Evolutionary conservation across 2,888 invertebrate genomes (phyloP).

Genomic region (Unio pictorum): DNA sequence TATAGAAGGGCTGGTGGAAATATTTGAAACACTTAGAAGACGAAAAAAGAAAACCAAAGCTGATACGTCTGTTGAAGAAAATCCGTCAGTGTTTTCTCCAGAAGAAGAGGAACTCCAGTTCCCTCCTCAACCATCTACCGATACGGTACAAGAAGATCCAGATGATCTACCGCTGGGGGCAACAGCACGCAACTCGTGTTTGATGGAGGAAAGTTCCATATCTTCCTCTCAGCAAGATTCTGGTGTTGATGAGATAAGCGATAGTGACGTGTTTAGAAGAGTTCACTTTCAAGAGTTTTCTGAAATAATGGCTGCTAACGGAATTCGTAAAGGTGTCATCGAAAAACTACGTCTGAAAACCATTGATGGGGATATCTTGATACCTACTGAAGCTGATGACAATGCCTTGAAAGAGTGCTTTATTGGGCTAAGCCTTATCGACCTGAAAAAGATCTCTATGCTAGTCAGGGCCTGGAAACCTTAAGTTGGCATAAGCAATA

Average conservation of each 20-base stretch:
- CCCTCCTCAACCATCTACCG: neutral
- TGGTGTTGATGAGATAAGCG: constrained; percentile 8
- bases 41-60: constrained; percentile 1
- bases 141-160: neutral
- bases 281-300: constrained; percentile 36
- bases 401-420: constrained; percentile 31
- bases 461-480: constrained; percentile 48
- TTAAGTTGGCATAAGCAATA: neutral
- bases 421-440: constrained; percentile 39
- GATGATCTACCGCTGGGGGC: neutral
- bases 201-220: constrained; percentile 5
- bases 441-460: constrained; percentile 50
- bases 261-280: neutral
- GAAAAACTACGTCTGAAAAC: constrained; percentile 26
- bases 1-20: constrained; percentile 28
- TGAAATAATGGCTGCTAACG: constrained; percentile 29
- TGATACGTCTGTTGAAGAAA: neutral
- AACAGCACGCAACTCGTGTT: constrained; percentile 1
- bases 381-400: constrained; percentile 30
- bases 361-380: constrained; percentile 39
- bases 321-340: constrained; percentile 36
- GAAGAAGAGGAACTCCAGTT: neutral
- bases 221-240: constrained; percentile 8
- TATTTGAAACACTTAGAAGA: constrained; percentile 6
- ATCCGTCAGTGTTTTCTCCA: neutral